A percentile compares a stretch with the other conserved stretches of the same genome.
phyloP scores from a whole-genome alignment of 2,113 vertebrate species.

The Sorex araneus region DNA sequence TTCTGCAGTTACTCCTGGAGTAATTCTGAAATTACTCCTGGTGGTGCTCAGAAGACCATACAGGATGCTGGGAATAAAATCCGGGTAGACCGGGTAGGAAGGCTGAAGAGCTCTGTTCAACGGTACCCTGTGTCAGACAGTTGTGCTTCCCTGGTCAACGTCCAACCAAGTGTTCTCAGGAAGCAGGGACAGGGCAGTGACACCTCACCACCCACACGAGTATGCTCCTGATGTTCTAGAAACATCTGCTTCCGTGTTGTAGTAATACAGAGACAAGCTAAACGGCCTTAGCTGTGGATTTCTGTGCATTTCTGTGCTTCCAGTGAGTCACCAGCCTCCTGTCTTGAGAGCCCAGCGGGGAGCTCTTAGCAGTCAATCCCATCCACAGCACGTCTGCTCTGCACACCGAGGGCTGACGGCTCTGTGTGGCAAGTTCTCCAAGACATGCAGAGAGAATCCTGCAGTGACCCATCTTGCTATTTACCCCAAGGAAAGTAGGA shows the following conservation, averaged over 20 bases:
- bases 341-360: no score
- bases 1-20: no score
- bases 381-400: not conserved
- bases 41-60: no score
- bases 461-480: not conserved
- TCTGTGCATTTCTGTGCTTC: not conserved
- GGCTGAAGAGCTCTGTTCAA: not conserved
- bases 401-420: no score
- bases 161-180: not conserved
- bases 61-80: no score
- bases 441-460: not conserved
- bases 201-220: not conserved
- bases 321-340: fast-evolving
- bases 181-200: not conserved
- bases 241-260: not conserved
- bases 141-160: not conserved
- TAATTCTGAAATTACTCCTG: no score
- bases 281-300: not conserved
- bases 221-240: not conserved
- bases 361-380: not conserved
- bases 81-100: no score
- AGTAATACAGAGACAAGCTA: not conserved
- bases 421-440: not conserved
- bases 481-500: not conserved
- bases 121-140: not conserved